Evolutionary conservation across 2,888 invertebrate genomes (phyloP), one percentile per base, ranked within the genome.

Genomic region (Psococerastis gibbosa): DNA sequence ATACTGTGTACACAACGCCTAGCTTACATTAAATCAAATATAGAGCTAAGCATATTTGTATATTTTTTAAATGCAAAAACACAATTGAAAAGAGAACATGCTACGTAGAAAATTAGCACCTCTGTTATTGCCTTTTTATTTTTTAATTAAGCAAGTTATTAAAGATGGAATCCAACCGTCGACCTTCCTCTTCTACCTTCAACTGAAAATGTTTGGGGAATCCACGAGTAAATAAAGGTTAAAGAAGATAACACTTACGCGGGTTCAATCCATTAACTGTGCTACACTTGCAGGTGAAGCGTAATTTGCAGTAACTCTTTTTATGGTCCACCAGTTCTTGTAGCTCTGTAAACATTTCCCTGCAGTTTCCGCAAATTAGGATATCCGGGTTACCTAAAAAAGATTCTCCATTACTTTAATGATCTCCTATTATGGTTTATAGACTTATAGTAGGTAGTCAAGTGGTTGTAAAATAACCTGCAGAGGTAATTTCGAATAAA

Each of bases 331-430:
- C 66, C 49, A 78, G 65, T 52, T 75, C 75, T 52, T 75, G 73
- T 13, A 79, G 65, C 54, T 75, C 75, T 44, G 73, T 70, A 60
- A 78, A 79, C 64, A 76, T 70, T 58, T 77, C 76, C 50, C 78
- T 67, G 60, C 80, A 80, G 57, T 75, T 75, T 42, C 80, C 80
- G 58, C 80, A 81, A 52, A 80, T 78, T 52, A 81, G 64, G 49
- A 79, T 75, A 58, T 81, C 80, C 45, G 75, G 73, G 58, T 73
- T 73, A 57, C 73, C 75, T 75, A 63, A 47, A 60, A 67, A 57
- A 51, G 51, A 52, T 51, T 41, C 22, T 6, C 34, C n/a, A 32
- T 15, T n/a, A 22, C 38, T 16, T 27, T 32, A 41, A 22, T 46
- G 38, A 22, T 33, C 35, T 33, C 45, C 41, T 33, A 43, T 38